Conservation (phyloP, 2,888 invertebrate genomes). For the Agrotis puta region DNA sequence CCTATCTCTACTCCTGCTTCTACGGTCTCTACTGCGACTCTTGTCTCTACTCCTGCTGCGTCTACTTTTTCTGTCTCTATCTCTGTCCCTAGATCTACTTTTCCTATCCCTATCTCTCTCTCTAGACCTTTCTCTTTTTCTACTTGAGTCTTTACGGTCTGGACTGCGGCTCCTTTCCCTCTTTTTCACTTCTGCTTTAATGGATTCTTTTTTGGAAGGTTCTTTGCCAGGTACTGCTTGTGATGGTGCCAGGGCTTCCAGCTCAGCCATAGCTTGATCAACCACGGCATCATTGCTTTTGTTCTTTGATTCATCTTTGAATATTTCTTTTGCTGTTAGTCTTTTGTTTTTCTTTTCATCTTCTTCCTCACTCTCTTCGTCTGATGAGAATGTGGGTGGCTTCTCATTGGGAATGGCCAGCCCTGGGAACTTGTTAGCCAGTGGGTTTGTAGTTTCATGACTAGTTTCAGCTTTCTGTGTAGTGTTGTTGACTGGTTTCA, state of each 20-base stretch:
- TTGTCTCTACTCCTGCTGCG: constrained; percentile 72
- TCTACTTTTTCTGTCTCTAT: constrained; percentile 64
- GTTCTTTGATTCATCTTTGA: constrained; percentile 82
- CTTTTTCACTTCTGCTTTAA: constrained; percentile 71
- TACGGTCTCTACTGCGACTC: constrained; percentile 70
- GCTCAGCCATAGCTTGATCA: constrained; percentile 96
- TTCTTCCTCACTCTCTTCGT: constrained; percentile 82
- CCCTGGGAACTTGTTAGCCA: constrained; percentile 95
- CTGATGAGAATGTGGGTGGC: constrained; percentile 83
- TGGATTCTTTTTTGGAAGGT: constrained; percentile 71
- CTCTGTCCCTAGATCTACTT: constrained; percentile 67
- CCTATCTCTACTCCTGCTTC: constrained; percentile 73
- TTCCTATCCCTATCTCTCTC: constrained; percentile 68
- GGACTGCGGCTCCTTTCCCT: constrained; percentile 74
- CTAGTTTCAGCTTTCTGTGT: constrained; percentile 67
- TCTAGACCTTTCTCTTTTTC: constrained; percentile 73
- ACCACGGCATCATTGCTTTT: constrained; percentile 89
- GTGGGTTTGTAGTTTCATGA: constrained; percentile 84
- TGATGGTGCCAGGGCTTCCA: constrained; percentile 96
- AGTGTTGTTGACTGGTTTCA: constrained; percentile 93
- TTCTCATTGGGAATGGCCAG: constrained; percentile 95
- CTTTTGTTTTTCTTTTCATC: constrained; percentile 71
- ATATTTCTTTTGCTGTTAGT: constrained; percentile 85
- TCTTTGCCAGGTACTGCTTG: constrained; percentile 70
- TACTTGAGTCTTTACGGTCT: constrained; percentile 73